Percentiles rank a stretch among this genome's conserved stretches.
These are phyloP conservation scores for Climacteris rufus DNA, from an alignment of 2,113 vertebrate species.

Conservation along the genomic window DNA sequence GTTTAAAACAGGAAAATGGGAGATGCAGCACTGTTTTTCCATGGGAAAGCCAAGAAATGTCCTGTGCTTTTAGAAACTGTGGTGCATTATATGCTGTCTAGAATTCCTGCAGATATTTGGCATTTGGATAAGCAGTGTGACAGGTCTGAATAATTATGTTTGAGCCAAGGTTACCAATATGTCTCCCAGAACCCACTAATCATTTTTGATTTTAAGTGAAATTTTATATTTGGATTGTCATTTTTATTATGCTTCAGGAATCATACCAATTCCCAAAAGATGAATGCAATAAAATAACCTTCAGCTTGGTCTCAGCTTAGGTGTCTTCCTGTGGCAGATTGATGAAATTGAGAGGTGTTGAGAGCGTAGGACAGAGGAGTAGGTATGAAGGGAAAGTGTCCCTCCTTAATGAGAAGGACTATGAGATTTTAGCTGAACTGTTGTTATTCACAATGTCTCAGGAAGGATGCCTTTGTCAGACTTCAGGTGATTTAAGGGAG, in stretches of 20 bases:
- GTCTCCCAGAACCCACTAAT: not conserved
- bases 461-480: not conserved
- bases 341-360: not conserved
- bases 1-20: not conserved
- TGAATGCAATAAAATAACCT: not conserved
- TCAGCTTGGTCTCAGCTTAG: not conserved
- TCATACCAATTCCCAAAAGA: not conserved
- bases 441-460: not conserved
- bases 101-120: not conserved
- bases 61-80: accelerated
- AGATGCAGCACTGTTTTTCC: not conserved
- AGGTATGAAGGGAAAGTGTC: not conserved
- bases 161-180: not conserved
- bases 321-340: not conserved
- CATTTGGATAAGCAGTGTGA: not conserved
- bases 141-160: not conserved
- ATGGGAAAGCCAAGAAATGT: not conserved
- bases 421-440: not conserved
- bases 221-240: not conserved
- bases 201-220: not conserved
- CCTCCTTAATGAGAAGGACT: not conserved
- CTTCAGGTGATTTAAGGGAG: constrained; percentile 7
- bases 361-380: not conserved
- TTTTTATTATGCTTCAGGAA: not conserved
- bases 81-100: not conserved